These are phyloP conservation scores for Plecturocebus donacophilus DNA, from an alignment of 2,113 vertebrate species.

Conservation along the genomic window DNA sequence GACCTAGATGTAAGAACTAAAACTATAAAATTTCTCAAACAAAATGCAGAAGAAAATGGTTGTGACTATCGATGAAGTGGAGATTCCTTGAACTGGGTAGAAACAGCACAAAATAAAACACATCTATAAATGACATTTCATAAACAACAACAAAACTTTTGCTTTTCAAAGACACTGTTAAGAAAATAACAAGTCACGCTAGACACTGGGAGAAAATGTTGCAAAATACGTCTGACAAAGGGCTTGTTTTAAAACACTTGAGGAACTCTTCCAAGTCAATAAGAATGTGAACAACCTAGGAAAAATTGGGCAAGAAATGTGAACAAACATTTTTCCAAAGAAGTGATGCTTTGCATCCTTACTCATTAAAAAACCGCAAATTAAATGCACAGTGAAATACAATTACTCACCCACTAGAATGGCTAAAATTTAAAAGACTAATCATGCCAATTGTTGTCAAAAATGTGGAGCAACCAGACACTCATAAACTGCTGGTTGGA, in stretches of 20 bases:
- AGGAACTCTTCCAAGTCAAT: neutral
- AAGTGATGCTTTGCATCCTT: neutral
- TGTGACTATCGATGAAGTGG: neutral
- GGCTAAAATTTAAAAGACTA: neutral
- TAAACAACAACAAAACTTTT: neutral
- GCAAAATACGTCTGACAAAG: neutral
- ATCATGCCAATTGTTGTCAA: neutral
- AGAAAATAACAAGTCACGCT: neutral
- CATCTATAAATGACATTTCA: neutral
- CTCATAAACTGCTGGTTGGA: neutral
- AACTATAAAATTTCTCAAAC: neutral
- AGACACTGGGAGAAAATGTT: neutral
- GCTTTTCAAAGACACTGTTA: neutral
- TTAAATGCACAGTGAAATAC: neutral
- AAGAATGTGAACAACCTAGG: neutral
- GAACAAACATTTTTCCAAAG: neutral
- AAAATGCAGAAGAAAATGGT: neutral
- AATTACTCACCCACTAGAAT: neutral
- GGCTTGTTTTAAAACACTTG: neutral
- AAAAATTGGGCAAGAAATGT: neutral
- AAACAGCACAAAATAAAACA: neutral
- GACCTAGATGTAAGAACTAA: neutral
- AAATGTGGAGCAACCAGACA: neutral
- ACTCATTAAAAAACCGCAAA: neutral
- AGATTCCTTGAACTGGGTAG: neutral